A percentile compares a stretch with the other conserved stretches of the same genome.
Evolutionary conservation across 2,113 vertebrate species (phyloP).

Genomic region (Rhinogobius similis): DNA sequence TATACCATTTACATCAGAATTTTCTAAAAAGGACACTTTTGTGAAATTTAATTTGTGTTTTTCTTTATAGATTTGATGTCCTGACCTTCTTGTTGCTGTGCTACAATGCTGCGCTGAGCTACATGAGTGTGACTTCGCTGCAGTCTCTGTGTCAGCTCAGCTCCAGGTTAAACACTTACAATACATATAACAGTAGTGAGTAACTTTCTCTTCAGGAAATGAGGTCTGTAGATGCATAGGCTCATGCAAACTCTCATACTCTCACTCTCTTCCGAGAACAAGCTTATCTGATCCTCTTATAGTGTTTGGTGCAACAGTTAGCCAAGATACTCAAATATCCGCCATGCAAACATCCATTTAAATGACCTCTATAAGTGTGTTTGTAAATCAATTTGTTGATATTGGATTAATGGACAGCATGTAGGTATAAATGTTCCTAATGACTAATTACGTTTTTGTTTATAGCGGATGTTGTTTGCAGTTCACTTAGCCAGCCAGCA

Average conservation of each 20-base stretch:
- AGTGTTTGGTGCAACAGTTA: constrained; percentile 34
- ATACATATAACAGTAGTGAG: not conserved
- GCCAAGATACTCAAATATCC: constrained; percentile 33
- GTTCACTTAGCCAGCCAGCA: not conserved
- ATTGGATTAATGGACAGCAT: not conserved
- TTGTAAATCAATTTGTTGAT: not conserved
- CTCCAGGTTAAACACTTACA: constrained; percentile 84
- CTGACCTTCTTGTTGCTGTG: constrained; percentile 94
- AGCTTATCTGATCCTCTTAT: constrained; percentile 59
- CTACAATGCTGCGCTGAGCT: constrained; percentile 93
- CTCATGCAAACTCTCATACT: not conserved
- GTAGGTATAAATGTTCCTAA: not conserved
- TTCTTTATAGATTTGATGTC: constrained; percentile 87
- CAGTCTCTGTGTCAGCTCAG: constrained; percentile 94
- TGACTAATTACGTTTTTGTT: not conserved
- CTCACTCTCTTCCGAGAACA: constrained; percentile 12
- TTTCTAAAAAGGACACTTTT: not conserved
- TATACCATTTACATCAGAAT: not conserved
- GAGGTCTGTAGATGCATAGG: not conserved
- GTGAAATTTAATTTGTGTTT: constrained; percentile 19
- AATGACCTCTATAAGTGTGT: constrained; percentile 5
- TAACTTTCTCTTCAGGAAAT: constrained; percentile 2
- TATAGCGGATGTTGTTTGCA: not conserved
- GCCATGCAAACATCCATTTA: constrained; percentile 21
- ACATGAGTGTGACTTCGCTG: constrained; percentile 90